Evolutionary conservation across 1,140 invertebrate species (phyloP), one percentile per base, ranked within the genome.

Genomic region (Marisa cornuarietis): DNA sequence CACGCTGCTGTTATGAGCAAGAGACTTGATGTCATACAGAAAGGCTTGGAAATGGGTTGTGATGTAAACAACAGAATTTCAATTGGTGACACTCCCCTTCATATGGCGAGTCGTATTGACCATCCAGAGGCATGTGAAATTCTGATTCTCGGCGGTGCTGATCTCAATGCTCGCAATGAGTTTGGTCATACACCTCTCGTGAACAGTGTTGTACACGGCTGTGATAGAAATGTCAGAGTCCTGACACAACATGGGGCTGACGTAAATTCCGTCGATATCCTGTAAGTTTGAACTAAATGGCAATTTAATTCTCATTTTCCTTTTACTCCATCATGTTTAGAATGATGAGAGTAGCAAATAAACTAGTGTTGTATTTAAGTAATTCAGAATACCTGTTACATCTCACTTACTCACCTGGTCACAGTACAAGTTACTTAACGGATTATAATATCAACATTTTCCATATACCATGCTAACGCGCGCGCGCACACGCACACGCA

Each of bases 131-230:
- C 78, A 6, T 85, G 84, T 54, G 65, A 76, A 4, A 22, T 72
- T 42, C 62, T 85, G 22, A 63, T 85, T 10, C 65, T 77, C 3
- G 26, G 76, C 18, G 84, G 84, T n/a, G 84, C 81, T 49, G 63
- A 66, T 7, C 58, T 85, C 68, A 84, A 85, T 73, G 58, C 68
- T 0, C 75, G 71, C 24, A 83, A 84, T 79, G 80, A 78, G 49
- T 83, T 74, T 79, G 81, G 82, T 20, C 81, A 84, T 49, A 85
- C 84, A 26, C 80, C 84, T 1, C 81, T 85, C 11, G 20, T n/a
- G n/a, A n/a, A n/a, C n/a, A 83, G 83, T 71, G 78, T 84, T 9
- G n/a, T n/a, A n/a, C 82, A 83, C 58, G 82, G 82, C 42, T 83
- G 78, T 76, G 80, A 84, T 71, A 75, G 76, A 11, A 84, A 83